A percentile compares a stretch with the other conserved stretches of the same genome.
Evolutionary conservation across 2,113 vertebrate species (phyloP).

Genomic region (Pyrgilauda ruficollis): DNA sequence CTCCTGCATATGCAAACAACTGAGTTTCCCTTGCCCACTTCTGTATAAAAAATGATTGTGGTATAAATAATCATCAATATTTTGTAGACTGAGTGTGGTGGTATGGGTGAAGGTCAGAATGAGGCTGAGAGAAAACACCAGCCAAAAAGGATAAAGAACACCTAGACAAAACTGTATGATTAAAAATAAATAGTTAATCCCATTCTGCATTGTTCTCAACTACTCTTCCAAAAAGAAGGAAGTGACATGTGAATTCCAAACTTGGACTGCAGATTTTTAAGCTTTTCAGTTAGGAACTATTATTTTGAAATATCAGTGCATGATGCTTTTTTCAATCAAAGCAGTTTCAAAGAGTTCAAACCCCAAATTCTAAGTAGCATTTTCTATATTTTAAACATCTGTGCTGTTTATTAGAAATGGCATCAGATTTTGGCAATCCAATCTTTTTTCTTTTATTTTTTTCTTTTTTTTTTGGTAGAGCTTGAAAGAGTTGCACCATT

Average conservation of each 20-base stretch:
- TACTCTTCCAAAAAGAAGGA: not conserved
- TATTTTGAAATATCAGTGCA: not conserved
- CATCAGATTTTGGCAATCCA: not conserved
- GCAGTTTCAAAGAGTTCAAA: not conserved
- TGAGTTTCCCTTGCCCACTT: not conserved
- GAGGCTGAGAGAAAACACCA: not conserved
- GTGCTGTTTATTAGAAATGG: not conserved
- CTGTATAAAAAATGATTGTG: not conserved
- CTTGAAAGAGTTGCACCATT: not conserved
- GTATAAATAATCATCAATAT: not conserved
- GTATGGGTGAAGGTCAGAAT: not conserved
- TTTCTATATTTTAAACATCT: conserved; percentile 25
- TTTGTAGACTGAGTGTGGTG: not conserved
- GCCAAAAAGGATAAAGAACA: not conserved
- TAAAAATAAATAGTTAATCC: not conserved
- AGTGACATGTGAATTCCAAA: not conserved
- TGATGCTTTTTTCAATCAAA: not conserved
- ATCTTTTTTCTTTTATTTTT: not conserved
- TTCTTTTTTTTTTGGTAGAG: not conserved
- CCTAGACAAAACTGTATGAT: not conserved
- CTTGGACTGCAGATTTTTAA: not conserved
- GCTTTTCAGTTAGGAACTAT: not conserved
- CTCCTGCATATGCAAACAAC: conserved; percentile 38
- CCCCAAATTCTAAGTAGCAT: not conserved
- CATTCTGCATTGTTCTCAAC: not conserved